phyloP scores from a whole-genome alignment of 2,797 vertebrate species.

The Artibeus lituratus region DNA sequence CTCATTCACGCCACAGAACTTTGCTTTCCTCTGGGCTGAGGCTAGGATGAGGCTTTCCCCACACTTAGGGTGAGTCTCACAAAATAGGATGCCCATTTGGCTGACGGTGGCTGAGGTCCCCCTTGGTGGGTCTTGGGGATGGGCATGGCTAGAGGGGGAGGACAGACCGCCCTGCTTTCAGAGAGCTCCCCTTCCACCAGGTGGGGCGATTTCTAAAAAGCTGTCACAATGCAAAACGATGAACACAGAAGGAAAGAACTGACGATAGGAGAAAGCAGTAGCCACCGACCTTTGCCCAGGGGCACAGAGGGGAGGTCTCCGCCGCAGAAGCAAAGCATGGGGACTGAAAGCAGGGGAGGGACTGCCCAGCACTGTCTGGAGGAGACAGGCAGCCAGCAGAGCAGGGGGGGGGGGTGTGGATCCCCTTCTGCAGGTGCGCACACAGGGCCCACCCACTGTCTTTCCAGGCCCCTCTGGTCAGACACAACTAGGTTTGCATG shows the following conservation, averaged over 20 bases:
- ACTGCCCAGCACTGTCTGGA: too few species aligned
- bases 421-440: neutral
- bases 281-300: neutral
- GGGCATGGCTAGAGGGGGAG: neutral
- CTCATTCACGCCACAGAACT: neutral
- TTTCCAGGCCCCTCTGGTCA: neutral
- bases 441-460: accelerated
- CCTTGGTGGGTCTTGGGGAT: neutral
- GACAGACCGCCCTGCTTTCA: neutral
- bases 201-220: neutral
- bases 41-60: neutral
- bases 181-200: neutral
- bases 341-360: neutral
- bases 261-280: neutral
- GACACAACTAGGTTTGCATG: neutral
- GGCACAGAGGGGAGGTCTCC: neutral
- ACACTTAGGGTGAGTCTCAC: neutral
- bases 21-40: neutral
- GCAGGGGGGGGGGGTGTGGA: neutral
- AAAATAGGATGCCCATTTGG: neutral
- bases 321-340: neutral
- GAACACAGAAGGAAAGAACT: neutral
- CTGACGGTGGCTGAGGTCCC: neutral
- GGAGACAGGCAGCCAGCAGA: neutral
- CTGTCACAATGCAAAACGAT: neutral